phyloP scores from a whole-genome alignment of 1,140 invertebrate species.

The Riptortus pedestris region DNA sequence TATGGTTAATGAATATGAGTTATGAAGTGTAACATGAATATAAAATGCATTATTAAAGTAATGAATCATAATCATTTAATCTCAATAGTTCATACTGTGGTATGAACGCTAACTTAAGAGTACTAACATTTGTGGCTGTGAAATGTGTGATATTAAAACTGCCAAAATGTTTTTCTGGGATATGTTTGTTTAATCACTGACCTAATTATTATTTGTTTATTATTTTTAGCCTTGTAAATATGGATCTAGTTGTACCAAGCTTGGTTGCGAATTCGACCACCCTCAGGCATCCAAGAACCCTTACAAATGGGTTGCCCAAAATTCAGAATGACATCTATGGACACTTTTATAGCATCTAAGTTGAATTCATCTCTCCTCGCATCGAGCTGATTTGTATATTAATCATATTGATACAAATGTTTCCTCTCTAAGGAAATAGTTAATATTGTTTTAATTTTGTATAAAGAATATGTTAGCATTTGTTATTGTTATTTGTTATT shows the following conservation, averaged over 20 bases:
- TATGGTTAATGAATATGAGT: not conserved
- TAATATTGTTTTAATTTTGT: not conserved
- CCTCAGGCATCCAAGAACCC: not conserved
- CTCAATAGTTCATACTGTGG: not conserved
- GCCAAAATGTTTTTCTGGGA: no score
- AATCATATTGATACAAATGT: not conserved
- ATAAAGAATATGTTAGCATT: not conserved
- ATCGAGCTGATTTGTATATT: not conserved
- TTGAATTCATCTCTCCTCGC: not conserved
- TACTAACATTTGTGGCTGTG: not conserved
- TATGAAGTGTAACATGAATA: not conserved
- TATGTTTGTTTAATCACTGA: no score
- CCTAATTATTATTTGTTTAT: not conserved
- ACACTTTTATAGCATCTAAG: not conserved
- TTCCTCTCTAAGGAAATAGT: not conserved
- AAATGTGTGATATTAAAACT: no score
- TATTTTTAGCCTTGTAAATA: conserved; percentile 29
- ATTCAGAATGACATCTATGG: not conserved
- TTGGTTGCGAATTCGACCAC: conserved; percentile 28
- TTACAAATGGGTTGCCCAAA: conserved; percentile 19
- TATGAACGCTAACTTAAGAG: not conserved
- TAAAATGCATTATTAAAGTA: not conserved
- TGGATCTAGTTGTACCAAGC: conserved; percentile 27
- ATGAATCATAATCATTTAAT: not conserved
- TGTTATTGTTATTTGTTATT: not conserved